Evolutionary conservation across 1,140 invertebrate species (phyloP), one percentile per base, ranked within the genome.

Genomic region (Sitodiplosis mosellana): DNA sequence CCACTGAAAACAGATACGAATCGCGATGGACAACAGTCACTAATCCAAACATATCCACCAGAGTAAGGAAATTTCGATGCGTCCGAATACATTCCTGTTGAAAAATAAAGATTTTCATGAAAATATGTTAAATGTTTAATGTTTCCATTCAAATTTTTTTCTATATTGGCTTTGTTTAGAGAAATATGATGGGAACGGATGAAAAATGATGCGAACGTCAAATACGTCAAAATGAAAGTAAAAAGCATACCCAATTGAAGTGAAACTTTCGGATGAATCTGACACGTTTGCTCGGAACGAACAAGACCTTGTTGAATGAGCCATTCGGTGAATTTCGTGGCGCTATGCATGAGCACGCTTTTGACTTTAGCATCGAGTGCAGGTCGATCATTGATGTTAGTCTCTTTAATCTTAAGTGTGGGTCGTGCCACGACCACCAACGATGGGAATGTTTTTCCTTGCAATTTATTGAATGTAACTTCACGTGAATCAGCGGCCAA

Each of bases 1-100:
- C 83, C 83, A 51, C 74, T 78, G 59, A 87, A 91, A 0, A 90
- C 83, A 0, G 87, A 89, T 1, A 88, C 77, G 55, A 83, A 87
- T 45, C 78, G 75, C 19, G 80, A 79, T 0, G 82, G 79, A 58
- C 86, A 88, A 59, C 85, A 89, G 44, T 81, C 79, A 1, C 79
- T 80, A 51, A 89, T 85, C 86, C 86, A 90, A 1, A 91, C 85
- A 57, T 89, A 90, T 15, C 86, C 86, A 12, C 83, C 86, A 1
- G 83, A 86, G 60, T 80, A 84, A 0, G 83, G 83, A 59, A 87
- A 87, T 53, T 85, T 86, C 1, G 77, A 73, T 2, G 77, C 77
- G 60, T 90, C 85, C 7, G 80, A 86, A 57, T 86, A 87, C 75
- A 86, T 84, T 33, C 80, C 80, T 10, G 36, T 34, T 14, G 33